Conservation (phyloP, 2,113 vertebrate species). For the Melanostigma gelatinosum region DNA sequence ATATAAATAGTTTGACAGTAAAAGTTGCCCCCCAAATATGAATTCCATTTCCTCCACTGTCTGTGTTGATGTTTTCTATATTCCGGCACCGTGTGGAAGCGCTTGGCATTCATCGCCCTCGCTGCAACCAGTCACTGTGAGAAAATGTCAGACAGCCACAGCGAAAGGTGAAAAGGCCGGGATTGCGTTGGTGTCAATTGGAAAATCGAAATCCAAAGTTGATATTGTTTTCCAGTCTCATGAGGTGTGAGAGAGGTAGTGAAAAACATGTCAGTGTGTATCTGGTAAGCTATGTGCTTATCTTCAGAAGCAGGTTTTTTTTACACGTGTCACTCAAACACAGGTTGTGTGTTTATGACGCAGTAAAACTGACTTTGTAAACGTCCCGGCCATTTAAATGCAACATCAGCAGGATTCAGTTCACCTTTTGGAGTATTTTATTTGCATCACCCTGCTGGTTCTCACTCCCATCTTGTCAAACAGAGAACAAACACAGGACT, state of each 20-base stretch:
- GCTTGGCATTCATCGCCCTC: slow-evolving; percentile 59
- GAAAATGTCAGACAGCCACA: slow-evolving; percentile 66
- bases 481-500: neutral
- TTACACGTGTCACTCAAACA: neutral
- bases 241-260: slow-evolving; percentile 19
- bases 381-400: neutral
- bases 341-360: too few relatives aligned
- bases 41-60: too few relatives aligned
- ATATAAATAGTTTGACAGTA: too few relatives aligned
- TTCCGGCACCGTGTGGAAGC: neutral
- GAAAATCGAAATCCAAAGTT: slow-evolving; percentile 59
- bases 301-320: neutral
- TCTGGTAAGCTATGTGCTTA: slow-evolving; percentile 3
- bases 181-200: slow-evolving; percentile 34
- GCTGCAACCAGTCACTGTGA: slow-evolving; percentile 27
- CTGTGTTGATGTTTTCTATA: neutral
- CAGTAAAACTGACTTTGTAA: neutral
- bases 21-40: too few relatives aligned
- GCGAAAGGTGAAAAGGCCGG: slow-evolving; percentile 57
- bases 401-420: neutral
- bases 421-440: neutral
- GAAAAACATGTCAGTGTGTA: neutral
- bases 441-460: too few relatives aligned
- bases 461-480: neutral
- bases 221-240: slow-evolving; percentile 49